These are phyloP conservation scores for Dendrolimus kikuchii DNA, from an alignment of 1,140 invertebrate genomes.

Conservation along the genomic window DNA sequence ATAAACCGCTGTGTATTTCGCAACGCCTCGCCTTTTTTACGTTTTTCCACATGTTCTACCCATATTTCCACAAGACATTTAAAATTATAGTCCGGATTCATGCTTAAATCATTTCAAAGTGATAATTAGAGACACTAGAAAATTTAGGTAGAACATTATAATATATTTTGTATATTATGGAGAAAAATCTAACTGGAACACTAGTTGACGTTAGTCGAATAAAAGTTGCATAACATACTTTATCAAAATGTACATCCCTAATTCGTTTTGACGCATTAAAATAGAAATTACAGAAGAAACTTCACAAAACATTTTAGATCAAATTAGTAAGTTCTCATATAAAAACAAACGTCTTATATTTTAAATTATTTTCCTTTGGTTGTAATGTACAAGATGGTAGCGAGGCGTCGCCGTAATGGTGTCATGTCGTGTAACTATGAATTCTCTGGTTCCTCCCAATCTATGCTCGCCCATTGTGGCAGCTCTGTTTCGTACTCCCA, in stretches of 20 bases:
- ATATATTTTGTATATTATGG: no score
- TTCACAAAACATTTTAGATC: not conserved
- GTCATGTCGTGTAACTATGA: conserved; percentile 55
- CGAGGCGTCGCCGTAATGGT: conserved; percentile 40
- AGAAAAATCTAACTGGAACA: no score
- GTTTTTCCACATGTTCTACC: no score
- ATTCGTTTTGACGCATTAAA: not conserved
- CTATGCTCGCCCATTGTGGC: conserved; percentile 88
- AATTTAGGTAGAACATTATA: no score
- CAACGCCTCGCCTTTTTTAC: conserved; percentile 21
- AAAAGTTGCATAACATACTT: not conserved
- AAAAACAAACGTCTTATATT: not conserved
- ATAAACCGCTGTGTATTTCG: conserved; percentile 4
- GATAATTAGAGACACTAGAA: no score
- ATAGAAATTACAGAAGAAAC: no score
- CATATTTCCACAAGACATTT: no score
- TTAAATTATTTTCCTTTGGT: not conserved
- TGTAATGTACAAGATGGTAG: conserved; percentile 24
- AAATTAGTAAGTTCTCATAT: not conserved
- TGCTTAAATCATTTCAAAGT: no score
- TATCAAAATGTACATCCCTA: conserved; percentile 1
- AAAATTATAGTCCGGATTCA: no score
- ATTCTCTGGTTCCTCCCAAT: conserved; percentile 80
- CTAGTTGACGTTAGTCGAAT: no score
- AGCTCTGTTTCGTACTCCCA: conserved; percentile 93